Conservation (phyloP, 1,140 invertebrate species). For the Zaprionus lachaisei region DNA sequence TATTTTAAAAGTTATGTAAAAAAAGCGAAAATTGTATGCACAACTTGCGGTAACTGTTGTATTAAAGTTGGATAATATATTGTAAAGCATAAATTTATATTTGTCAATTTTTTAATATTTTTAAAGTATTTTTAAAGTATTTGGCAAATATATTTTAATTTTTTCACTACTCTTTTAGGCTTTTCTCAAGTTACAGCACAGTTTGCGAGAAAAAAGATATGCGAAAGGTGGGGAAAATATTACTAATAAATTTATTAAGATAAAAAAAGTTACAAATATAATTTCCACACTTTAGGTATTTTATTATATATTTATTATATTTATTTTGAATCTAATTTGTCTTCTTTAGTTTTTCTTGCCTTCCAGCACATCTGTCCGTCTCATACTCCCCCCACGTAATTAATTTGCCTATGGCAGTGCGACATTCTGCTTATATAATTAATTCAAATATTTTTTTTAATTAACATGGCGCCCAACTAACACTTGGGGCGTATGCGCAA, state of each 20-base stretch:
- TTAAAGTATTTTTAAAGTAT: background rate
- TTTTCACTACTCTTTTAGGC: background rate
- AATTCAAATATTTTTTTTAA: slow-evolving; percentile 76
- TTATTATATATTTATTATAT: background rate
- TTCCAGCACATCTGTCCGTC: slow-evolving; percentile 12
- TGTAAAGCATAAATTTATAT: background rate
- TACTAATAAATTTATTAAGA: background rate
- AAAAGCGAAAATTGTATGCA: background rate
- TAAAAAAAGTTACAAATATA: background rate
- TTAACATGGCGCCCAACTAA: slow-evolving; percentile 62
- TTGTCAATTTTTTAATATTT: background rate
- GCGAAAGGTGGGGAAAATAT: accelerated
- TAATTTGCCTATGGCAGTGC: slow-evolving; percentile 17
- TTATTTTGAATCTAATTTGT: background rate
- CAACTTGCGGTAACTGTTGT: background rate
- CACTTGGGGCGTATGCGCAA: slow-evolving; percentile 65
- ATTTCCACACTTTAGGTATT: background rate
- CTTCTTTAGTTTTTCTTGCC: background rate
- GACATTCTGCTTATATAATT: slow-evolving; percentile 65
- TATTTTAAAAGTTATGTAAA: background rate
- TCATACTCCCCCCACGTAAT: background rate
- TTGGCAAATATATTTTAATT: background rate
- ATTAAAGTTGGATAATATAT: background rate
- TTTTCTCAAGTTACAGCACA: slow-evolving; percentile 1
- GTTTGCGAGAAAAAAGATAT: background rate